A percentile compares a stretch with the other conserved stretches of the same genome.
phyloP scores from a whole-genome alignment of 1,140 invertebrate genomes.

The Drosophila neocordata region DNA sequence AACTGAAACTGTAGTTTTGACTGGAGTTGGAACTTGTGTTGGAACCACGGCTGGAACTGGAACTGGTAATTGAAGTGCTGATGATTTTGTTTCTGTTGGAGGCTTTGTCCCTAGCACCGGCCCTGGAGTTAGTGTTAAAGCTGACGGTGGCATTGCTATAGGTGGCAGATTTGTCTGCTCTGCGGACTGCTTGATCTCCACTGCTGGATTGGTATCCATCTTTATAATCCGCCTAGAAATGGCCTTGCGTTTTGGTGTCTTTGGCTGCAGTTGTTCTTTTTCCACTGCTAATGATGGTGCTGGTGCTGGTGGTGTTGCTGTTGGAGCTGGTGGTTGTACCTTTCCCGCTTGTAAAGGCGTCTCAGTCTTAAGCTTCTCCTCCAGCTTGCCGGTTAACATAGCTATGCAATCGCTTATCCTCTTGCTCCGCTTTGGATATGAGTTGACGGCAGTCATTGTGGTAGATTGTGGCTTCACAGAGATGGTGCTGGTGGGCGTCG shows the following conservation, averaged over 20 bases:
- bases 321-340: background rate
- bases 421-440: constrained; percentile 74
- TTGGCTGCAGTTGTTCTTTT: constrained; percentile 38
- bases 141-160: no score
- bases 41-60: background rate
- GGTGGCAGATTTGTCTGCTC: no score
- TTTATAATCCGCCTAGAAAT: constrained; percentile 72
- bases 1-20: background rate
- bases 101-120: no score
- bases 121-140: no score
- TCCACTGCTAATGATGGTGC: background rate
- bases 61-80: no score
- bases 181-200: background rate
- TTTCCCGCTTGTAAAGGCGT: background rate
- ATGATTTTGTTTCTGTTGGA: no score
- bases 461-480: constrained; percentile 21
- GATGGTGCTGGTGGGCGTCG: background rate
- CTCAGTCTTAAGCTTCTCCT: constrained; percentile 82
- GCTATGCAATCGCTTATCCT: constrained; percentile 85
- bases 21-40: background rate
- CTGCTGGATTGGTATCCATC: constrained; percentile 21
- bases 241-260: constrained; percentile 73
- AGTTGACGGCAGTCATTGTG: background rate
- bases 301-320: constrained; percentile 8
- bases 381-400: constrained; percentile 84